Conservation (phyloP, 2,888 invertebrate genomes). For the Calephelis perditalis region DNA sequence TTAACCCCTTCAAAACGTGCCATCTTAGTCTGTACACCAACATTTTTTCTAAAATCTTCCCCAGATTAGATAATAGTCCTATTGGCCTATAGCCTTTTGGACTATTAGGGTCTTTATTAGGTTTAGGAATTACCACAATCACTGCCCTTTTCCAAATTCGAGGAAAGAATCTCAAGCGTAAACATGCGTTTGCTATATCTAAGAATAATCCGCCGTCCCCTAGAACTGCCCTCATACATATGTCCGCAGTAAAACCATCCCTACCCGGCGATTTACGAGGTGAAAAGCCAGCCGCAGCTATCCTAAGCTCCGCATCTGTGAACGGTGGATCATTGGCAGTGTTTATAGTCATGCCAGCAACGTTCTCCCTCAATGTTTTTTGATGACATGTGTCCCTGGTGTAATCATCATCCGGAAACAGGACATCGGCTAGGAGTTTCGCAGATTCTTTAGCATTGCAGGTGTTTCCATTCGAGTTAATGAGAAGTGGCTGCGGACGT, state of each 20-base stretch:
- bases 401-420: slow-evolving; percentile 19
- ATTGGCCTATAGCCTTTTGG: slow-evolving; percentile 11
- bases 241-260: slow-evolving; percentile 21
- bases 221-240: slow-evolving; percentile 13
- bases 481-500: slow-evolving; percentile 1
- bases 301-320: slow-evolving; percentile 11
- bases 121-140: slow-evolving; percentile 24
- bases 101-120: slow-evolving; percentile 21
- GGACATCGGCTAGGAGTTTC: slow-evolving; percentile 17
- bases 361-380: slow-evolving; percentile 9
- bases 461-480: slow-evolving; percentile 20
- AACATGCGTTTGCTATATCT: neutral
- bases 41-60: slow-evolving; percentile 3
- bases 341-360: slow-evolving; percentile 1
- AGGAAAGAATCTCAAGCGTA: slow-evolving; percentile 18
- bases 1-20: neutral
- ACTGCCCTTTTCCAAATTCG: slow-evolving; percentile 23
- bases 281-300: neutral
- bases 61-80: neutral
- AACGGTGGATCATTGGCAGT: slow-evolving; percentile 18
- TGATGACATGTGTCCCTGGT: slow-evolving; percentile 18
- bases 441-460: slow-evolving; percentile 16
- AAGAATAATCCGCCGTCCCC: slow-evolving; percentile 15
- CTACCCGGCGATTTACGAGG: no score
- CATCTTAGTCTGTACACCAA: neutral